phyloP scores from a whole-genome alignment of 2,888 invertebrate species.

The Aradus depressus region DNA sequence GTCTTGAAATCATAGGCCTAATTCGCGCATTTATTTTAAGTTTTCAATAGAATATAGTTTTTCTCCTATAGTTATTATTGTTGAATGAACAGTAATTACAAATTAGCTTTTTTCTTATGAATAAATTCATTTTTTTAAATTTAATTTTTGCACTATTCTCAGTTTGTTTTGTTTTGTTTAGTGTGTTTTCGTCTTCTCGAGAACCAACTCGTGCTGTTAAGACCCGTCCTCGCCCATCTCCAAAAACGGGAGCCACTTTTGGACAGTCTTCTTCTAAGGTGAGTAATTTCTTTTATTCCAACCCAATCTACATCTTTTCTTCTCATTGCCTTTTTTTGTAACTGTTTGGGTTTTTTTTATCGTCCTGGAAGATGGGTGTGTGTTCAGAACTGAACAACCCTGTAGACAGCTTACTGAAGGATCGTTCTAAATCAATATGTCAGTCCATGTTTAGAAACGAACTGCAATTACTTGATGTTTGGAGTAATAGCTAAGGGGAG shows the following conservation, averaged over 20 bases:
- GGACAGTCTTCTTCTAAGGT: slow-evolving; percentile 30
- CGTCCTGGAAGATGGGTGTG: not conserved
- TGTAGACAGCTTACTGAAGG: too few species aligned
- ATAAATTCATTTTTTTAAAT: not conserved
- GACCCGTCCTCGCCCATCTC: slow-evolving; percentile 18
- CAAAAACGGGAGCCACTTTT: slow-evolving; percentile 32
- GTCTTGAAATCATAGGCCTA: too few species aligned
- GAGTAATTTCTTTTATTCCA: not conserved
- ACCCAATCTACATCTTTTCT: not conserved
- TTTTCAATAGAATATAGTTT: too few species aligned
- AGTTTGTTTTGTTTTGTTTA: slow-evolving; percentile 6
- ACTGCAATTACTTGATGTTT: too few species aligned
- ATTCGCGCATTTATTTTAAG: too few species aligned
- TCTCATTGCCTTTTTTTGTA: not conserved
- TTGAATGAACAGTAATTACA: not conserved
- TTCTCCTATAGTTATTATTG: not conserved
- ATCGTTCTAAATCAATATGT: too few species aligned
- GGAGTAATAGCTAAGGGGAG: too few species aligned
- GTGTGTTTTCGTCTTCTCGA: slow-evolving; percentile 18
- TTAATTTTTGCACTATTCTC: not conserved
- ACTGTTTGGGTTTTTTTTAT: not conserved
- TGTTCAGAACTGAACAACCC: too few species aligned
- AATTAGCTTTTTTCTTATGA: not conserved
- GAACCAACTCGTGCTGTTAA: slow-evolving; percentile 15
- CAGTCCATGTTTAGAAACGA: too few species aligned